A percentile compares a stretch with the other conserved stretches of the same genome.
These are phyloP conservation scores for Eumaeus atala DNA, from an alignment of 1,140 invertebrate genomes.

Conservation along the genomic window DNA sequence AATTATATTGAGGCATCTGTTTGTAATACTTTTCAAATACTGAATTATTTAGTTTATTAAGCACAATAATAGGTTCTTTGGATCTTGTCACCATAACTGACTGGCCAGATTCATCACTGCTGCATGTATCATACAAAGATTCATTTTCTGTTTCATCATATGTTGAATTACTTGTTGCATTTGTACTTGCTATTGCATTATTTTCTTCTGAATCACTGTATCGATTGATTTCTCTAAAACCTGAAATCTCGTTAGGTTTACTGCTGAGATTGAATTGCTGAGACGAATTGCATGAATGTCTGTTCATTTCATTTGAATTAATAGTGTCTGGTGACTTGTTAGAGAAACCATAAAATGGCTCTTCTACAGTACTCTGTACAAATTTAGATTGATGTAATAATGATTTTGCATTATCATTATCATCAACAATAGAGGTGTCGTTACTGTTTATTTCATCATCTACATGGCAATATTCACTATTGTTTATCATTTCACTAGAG, in stretches of 20 bases:
- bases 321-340: too few species aligned
- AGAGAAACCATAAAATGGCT: conserved; percentile 46
- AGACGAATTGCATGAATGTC: too few species aligned
- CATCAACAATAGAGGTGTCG: not conserved
- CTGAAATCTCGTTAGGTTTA: conserved; percentile 6
- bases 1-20: conserved; percentile 22
- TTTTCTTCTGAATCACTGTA: not conserved
- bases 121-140: conserved; percentile 37
- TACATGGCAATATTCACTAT: too few species aligned
- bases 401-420: conserved; percentile 5
- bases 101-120: conserved; percentile 30
- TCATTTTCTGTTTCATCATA: conserved; percentile 15
- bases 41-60: conserved; percentile 44
- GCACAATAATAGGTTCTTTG: conserved; percentile 32
- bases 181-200: not conserved
- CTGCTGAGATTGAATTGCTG: too few species aligned
- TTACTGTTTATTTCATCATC: too few species aligned
- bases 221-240: not conserved
- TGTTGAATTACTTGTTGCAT: not conserved
- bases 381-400: conserved; percentile 12
- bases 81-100: not conserved
- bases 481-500: too few species aligned
- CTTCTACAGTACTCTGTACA: conserved; percentile 31
- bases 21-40: conserved; percentile 43
- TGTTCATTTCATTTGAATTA: too few species aligned